Conservation (phyloP, 2,113 vertebrate genomes). For the Smithornis capensis region DNA sequence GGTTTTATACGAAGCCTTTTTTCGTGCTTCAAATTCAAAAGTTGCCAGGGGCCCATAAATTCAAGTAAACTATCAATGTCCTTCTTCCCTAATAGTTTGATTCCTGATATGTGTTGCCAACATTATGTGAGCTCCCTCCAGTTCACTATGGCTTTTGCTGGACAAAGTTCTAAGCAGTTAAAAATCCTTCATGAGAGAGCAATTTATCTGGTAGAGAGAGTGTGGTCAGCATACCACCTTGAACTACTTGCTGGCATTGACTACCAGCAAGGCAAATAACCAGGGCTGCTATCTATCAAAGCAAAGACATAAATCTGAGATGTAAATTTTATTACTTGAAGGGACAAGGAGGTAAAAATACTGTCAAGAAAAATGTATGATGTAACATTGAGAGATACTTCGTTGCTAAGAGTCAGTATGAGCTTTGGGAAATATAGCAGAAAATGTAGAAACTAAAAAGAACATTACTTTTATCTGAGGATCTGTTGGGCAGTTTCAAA, state of each 20-base stretch:
- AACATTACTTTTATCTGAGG: background rate
- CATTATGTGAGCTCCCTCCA: too few species aligned
- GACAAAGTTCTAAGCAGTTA: background rate
- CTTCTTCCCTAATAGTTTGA: background rate
- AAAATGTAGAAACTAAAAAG: background rate
- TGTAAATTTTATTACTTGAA: background rate
- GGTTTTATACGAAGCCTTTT: background rate
- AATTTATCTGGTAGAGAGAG: background rate
- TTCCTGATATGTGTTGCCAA: too few species aligned
- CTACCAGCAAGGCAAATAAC: background rate
- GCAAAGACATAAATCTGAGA: background rate
- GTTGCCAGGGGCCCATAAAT: background rate
- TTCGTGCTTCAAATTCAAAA: background rate
- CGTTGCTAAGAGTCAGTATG: background rate
- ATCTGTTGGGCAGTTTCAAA: background rate
- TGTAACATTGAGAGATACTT: background rate
- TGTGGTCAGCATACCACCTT: accelerated
- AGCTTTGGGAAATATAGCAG: background rate
- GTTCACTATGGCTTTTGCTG: background rate
- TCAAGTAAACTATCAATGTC: background rate
- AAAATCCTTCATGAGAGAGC: background rate
- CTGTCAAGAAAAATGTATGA: background rate
- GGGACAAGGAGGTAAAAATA: background rate
- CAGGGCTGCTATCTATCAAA: background rate
- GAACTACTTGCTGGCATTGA: background rate